Evolutionary conservation across 1,140 invertebrate genomes (phyloP).

Genomic region (Diabrotica virgifera): DNA sequence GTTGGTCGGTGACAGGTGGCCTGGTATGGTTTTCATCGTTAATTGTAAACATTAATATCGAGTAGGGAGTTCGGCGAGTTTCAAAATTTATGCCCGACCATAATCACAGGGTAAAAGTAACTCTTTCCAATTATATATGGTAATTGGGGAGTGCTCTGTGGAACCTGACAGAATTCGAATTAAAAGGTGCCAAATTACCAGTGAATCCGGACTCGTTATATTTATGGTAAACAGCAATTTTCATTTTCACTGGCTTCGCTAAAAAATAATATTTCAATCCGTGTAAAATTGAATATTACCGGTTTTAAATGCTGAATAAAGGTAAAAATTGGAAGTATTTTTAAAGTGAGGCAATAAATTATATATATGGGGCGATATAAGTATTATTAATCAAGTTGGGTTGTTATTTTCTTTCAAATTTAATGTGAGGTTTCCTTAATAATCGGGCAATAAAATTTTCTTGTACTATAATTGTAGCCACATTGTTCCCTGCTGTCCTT

Average conservation of each 20-base stretch:
- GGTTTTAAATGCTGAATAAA: no score
- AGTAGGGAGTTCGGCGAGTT: background rate
- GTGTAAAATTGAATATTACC: no score
- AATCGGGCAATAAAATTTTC: no score
- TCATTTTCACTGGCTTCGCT: constrained; percentile 1
- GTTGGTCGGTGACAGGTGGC: constrained; percentile 10
- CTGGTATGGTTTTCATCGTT: constrained; percentile 12
- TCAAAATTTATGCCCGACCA: constrained; percentile 4
- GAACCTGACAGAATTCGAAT: constrained; percentile 16
- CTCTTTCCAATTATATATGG: constrained; percentile 17
- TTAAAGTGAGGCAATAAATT: no score
- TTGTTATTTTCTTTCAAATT: no score
- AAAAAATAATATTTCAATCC: constrained; percentile 11
- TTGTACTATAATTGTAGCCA: no score
- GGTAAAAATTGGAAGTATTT: no score
- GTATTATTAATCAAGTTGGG: no score
- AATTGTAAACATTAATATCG: constrained; percentile 9
- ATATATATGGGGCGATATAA: no score
- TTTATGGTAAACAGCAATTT: background rate
- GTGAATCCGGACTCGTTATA: constrained; percentile 8
- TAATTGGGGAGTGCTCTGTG: constrained; percentile 1
- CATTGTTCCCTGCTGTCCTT: no score
- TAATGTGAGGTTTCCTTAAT: no score
- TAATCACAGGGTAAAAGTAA: constrained; percentile 12
- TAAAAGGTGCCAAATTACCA: constrained; percentile 15